phyloP scores from a whole-genome alignment of 2,113 vertebrate species.

The Oreocharis arfaki region DNA sequence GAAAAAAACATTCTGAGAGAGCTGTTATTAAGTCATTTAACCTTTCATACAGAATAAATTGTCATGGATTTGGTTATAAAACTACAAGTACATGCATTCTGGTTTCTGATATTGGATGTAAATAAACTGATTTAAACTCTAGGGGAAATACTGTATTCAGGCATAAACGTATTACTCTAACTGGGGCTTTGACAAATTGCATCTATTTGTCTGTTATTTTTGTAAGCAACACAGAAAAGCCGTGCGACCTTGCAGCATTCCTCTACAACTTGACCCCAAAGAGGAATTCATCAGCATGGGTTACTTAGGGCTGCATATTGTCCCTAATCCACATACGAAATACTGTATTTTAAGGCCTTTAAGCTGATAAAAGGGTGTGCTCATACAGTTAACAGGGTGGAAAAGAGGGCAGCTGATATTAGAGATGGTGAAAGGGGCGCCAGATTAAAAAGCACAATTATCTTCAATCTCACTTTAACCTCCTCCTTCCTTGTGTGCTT shows the following conservation, averaged over 20 bases:
- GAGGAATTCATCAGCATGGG: not conserved
- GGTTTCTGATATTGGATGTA: not conserved
- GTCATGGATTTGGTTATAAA: conserved; percentile 17
- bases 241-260: not conserved
- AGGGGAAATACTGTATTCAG: not conserved
- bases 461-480: not conserved
- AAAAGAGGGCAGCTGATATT: not conserved
- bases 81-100: not conserved
- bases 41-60: conserved; percentile 27
- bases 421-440: not conserved
- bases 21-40: conserved; percentile 6
- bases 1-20: not conserved
- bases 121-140: not conserved
- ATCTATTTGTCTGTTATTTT: not conserved
- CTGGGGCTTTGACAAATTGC: not conserved
- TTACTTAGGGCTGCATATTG: not conserved
- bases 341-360: not conserved
- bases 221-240: not conserved
- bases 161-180: not conserved
- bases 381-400: not conserved
- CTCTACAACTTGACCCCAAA: not conserved
- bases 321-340: not conserved
- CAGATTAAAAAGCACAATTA: not conserved
- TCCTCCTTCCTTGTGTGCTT: not conserved
- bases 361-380: not conserved